Evolutionary conservation across 2,888 invertebrate genomes (phyloP), one percentile per base, ranked within the genome.

Genomic region (Chesias legatella): DNA sequence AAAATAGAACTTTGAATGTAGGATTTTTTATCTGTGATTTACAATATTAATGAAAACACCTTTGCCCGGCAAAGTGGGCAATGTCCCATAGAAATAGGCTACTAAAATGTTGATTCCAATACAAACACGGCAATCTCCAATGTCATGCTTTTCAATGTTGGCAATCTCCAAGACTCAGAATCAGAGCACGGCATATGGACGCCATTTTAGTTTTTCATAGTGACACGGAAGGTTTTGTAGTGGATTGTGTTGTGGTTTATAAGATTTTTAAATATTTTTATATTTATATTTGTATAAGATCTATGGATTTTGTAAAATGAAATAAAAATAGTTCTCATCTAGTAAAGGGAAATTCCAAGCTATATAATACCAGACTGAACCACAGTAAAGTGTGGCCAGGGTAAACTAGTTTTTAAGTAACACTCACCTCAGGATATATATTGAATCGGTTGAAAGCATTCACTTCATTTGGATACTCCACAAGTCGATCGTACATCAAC

Each of bases 361-460:
- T n/a, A n/a, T n/a, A n/a, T n/a, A n/a, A n/a, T n/a, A n/a, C n/a
- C n/a, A n/a, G n/a, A n/a, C n/a, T n/a, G n/a, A n/a, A n/a, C n/a
- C n/a, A n/a, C n/a, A n/a, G n/a, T n/a, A n/a, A n/a, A n/a, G n/a
- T n/a, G n/a, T n/a, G n/a, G n/a, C n/a, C n/a, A n/a, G n/a, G n/a
- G n/a, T n/a, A n/a, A n/a, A n/a, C n/a, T n/a, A n/a, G n/a, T n/a
- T n/a, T n/a, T n/a, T n/a, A n/a, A n/a, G n/a, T n/a, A n/a, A n/a
- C n/a, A 49, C 80, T 77, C 52, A 96, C 93, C 91, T 97, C 97
- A 1, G 96, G 96, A 63, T 94, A 91, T 34, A 97, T 90, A 74
- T 94, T 95, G 71, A 97, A 97, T 34, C 95, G 85, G 62, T 93
- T 92, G 24, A 95, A 85, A 0, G 95, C 94, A 74, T 97, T 95